Evolutionary conservation across 1,140 invertebrate genomes (phyloP).

Genomic region (Panagrolaimus sp.): DNA sequence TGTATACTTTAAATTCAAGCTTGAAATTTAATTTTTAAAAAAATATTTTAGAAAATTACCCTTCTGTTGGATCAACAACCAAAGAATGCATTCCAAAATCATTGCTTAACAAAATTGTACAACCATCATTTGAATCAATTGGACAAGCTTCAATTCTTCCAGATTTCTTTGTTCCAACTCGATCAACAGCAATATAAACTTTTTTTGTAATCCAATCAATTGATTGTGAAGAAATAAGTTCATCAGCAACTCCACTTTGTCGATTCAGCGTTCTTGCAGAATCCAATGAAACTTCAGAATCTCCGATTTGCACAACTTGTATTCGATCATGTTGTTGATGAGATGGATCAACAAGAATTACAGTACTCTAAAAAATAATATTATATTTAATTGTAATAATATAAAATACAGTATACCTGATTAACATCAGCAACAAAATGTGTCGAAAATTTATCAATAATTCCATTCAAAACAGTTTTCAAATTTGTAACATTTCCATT

Average conservation of each 20-base stretch:
- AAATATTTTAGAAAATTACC: constrained; percentile 18
- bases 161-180: constrained; percentile 12
- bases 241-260: constrained; percentile 23
- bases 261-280: constrained; percentile 11
- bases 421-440: too few species aligned
- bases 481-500: too few species aligned
- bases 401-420: too few species aligned
- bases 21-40: neutral
- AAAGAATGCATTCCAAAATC: constrained; percentile 41
- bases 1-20: neutral
- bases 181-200: constrained; percentile 33
- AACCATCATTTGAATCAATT: constrained; percentile 19
- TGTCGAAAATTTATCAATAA: too few species aligned
- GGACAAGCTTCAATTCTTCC: constrained; percentile 36
- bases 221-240: constrained; percentile 29
- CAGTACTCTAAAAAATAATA: neutral
- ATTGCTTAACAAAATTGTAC: constrained; percentile 24
- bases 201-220: constrained; percentile 36
- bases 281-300: constrained; percentile 2
- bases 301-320: neutral
- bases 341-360: constrained; percentile 2
- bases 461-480: too few species aligned
- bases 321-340: neutral
- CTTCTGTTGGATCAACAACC: constrained; percentile 39
- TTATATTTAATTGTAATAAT: neutral